Conservation (phyloP, 2,113 vertebrate genomes). For the Andinoacara biseriatus region DNA sequence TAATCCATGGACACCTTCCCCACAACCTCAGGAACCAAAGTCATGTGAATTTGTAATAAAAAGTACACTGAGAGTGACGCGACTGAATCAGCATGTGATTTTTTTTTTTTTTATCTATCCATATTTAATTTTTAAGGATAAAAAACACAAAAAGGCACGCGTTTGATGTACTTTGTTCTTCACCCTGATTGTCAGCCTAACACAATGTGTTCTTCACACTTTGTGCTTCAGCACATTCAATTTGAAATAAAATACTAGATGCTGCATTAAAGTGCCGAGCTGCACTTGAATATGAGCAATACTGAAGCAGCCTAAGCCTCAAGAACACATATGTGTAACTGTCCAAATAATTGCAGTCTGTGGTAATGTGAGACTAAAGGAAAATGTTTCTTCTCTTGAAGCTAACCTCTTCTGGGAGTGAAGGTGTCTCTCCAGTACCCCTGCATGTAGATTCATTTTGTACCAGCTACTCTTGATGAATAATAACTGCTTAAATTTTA, state of each 20-base stretch:
- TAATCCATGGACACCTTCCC: neutral
- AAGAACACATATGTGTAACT: neutral
- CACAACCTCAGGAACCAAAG: neutral
- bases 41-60: neutral
- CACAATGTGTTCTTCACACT: neutral
- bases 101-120: neutral
- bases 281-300: neutral
- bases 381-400: neutral
- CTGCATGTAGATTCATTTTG: neutral
- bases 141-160: slow-evolving; percentile 9
- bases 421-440: neutral
- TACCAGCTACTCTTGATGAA: neutral
- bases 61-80: neutral
- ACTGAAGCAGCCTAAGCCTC: neutral
- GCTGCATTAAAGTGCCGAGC: neutral
- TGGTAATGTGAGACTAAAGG: neutral
- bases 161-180: neutral
- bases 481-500: slow-evolving; percentile 1
- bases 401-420: slow-evolving; percentile 1
- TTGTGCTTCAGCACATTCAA: neutral
- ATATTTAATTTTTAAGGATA: neutral
- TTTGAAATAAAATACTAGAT: neutral
- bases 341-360: slow-evolving; percentile 14
- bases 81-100: neutral
- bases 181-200: neutral